Conservation (phyloP, 2,113 vertebrate species). For the Percina caprodes region DNA sequence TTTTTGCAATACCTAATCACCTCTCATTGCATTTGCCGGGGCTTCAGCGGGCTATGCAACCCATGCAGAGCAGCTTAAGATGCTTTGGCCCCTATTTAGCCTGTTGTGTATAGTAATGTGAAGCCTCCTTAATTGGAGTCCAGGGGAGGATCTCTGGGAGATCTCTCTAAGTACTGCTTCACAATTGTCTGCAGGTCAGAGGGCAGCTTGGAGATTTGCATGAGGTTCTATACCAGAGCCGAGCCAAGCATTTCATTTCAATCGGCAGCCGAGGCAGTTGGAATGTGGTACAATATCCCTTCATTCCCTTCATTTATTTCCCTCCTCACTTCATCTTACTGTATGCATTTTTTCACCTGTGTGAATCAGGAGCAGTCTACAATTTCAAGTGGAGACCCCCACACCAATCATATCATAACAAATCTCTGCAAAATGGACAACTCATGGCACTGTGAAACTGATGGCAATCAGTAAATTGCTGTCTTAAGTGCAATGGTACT, state of each 20-base stretch:
- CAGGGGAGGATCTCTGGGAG: constrained; percentile 71
- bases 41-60: constrained; percentile 45
- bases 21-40: constrained; percentile 38
- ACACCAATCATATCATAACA: constrained; percentile 47
- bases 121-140: constrained; percentile 78
- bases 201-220: constrained; percentile 68
- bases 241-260: constrained; percentile 67
- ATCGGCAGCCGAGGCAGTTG: constrained; percentile 42
- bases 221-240: constrained; percentile 47
- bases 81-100: constrained; percentile 53
- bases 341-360: constrained; percentile 58
- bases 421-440: constrained; percentile 47
- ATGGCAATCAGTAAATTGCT: constrained; percentile 82
- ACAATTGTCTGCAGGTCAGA: constrained; percentile 78
- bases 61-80: constrained; percentile 65
- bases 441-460: constrained; percentile 48
- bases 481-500: constrained; percentile 65
- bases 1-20: constrained; percentile 49
- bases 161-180: constrained; percentile 79
- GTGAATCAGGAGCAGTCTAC: constrained; percentile 51
- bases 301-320: constrained; percentile 72
- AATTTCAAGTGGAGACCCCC: constrained; percentile 34
- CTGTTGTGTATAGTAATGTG: constrained; percentile 63
- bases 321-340: constrained; percentile 59
- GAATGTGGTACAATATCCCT: constrained; percentile 54